phyloP scores from a whole-genome alignment of 2,888 invertebrate species.

The Bruchidius siliquastri region DNA sequence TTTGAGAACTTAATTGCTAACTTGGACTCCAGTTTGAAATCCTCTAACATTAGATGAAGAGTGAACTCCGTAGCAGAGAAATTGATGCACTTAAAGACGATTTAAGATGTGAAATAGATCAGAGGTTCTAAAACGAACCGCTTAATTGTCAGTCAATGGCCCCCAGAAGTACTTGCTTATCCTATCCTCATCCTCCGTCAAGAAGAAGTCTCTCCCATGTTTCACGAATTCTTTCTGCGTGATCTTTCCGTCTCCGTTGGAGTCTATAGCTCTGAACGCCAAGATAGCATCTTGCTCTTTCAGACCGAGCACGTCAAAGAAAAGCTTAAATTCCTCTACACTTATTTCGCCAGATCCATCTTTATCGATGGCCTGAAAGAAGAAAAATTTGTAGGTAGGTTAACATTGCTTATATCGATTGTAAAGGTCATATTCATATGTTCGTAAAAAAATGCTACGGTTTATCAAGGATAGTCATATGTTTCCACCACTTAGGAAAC shows the following conservation, averaged over 20 bases:
- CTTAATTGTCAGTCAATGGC: slow-evolving; percentile 60
- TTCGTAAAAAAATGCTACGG: too few species aligned
- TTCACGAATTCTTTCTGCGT: slow-evolving; percentile 74
- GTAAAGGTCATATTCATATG: too few species aligned
- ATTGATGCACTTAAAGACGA: too few species aligned
- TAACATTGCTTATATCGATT: too few species aligned
- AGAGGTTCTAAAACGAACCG: not conserved
- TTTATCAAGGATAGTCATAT: too few species aligned
- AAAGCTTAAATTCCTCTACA: slow-evolving; percentile 76
- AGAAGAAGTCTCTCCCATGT: slow-evolving; percentile 75
- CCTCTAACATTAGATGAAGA: too few species aligned
- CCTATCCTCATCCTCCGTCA: slow-evolving; percentile 67
- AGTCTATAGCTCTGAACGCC: slow-evolving; percentile 74
- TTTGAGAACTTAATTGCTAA: too few species aligned
- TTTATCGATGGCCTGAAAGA: slow-evolving; percentile 70
- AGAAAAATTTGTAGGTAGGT: not conserved
- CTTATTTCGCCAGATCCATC: slow-evolving; percentile 74
- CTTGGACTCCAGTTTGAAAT: too few species aligned
- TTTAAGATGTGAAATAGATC: not conserved
- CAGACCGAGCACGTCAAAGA: slow-evolving; percentile 75
- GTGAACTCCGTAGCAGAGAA: not conserved
- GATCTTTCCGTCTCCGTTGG: slow-evolving; percentile 72
- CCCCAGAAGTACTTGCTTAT: slow-evolving; percentile 87
- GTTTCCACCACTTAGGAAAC: too few species aligned
- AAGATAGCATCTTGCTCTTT: slow-evolving; percentile 70